Percentiles rank a stretch among this genome's conserved stretches.
These are phyloP conservation scores for Oryzias dopingdopingensis DNA, from an alignment of 2,797 vertebrate genomes.

Conservation along the genomic window DNA sequence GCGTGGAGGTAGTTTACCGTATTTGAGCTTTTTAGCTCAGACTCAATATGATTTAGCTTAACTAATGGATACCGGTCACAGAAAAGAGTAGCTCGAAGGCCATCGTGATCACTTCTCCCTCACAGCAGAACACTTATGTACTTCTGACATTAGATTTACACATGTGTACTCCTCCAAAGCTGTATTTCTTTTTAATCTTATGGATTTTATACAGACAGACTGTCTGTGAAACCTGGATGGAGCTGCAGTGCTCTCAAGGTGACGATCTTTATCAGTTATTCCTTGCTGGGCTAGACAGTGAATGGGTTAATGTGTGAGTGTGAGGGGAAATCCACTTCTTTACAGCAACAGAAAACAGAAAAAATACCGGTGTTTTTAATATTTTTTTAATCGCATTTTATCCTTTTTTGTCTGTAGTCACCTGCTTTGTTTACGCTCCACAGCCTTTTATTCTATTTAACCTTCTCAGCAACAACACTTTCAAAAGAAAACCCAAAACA, in stretches of 20 bases:
- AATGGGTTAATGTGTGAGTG: conserved; percentile 10
- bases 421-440: conserved; percentile 28
- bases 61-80: conserved; percentile 64
- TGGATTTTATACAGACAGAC: conserved; percentile 61
- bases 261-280: conserved; percentile 65
- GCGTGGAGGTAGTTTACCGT: conserved; percentile 72
- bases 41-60: conserved; percentile 66
- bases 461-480: no score
- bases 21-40: conserved; percentile 67
- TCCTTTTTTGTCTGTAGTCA: conserved; percentile 11
- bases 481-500: no score
- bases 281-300: conserved; percentile 51
- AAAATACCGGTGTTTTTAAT: conserved; percentile 62
- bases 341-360: conserved; percentile 53
- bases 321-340: conserved; percentile 52
- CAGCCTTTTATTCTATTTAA: background rate
- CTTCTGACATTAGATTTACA: conserved; percentile 58
- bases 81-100: conserved; percentile 64
- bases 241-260: conserved; percentile 67
- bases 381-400: conserved; percentile 42
- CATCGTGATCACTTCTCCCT: conserved; percentile 52
- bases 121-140: conserved; percentile 52
- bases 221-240: conserved; percentile 67
- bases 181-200: conserved; percentile 51
- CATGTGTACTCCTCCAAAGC: conserved; percentile 56